Evolutionary conservation across 2,113 vertebrate genomes (phyloP).

Genomic region (Alaudala cheleensis): DNA sequence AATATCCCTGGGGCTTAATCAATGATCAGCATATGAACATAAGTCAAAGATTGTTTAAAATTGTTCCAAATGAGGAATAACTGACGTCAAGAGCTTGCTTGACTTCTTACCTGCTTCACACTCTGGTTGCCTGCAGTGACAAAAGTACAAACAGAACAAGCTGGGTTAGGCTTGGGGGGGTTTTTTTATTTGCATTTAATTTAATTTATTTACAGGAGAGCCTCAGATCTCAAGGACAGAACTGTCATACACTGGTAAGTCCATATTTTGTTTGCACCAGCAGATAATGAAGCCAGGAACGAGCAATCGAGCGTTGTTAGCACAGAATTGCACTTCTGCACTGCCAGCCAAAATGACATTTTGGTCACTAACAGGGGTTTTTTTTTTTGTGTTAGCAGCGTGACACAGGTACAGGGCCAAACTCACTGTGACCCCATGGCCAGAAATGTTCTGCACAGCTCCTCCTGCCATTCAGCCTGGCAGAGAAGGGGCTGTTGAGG

Average conservation of each 20-base stretch:
- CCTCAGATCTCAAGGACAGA: neutral
- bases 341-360: neutral
- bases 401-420: neutral
- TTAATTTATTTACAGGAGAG: constrained; percentile 45
- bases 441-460: neutral
- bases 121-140: constrained; percentile 62
- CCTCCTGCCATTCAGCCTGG: neutral
- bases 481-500: neutral
- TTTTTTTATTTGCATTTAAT: neutral
- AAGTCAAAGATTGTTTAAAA: constrained; percentile 70
- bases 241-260: neutral
- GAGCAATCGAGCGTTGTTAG: neutral
- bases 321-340: neutral
- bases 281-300: neutral
- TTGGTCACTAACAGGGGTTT: neutral
- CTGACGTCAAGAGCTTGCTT: constrained; percentile 73
- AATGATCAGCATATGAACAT: constrained; percentile 63
- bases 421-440: neutral
- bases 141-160: constrained; percentile 52
- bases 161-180: neutral
- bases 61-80: constrained; percentile 74
- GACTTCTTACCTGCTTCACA: constrained; percentile 72
- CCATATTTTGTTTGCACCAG: neutral
- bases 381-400: neutral
- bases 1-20: constrained; percentile 75